Evolutionary conservation across 23 tunicate genomes (phyloP), one percentile per base, ranked within the genome.

Genomic region (Trididemnum clinides): DNA sequence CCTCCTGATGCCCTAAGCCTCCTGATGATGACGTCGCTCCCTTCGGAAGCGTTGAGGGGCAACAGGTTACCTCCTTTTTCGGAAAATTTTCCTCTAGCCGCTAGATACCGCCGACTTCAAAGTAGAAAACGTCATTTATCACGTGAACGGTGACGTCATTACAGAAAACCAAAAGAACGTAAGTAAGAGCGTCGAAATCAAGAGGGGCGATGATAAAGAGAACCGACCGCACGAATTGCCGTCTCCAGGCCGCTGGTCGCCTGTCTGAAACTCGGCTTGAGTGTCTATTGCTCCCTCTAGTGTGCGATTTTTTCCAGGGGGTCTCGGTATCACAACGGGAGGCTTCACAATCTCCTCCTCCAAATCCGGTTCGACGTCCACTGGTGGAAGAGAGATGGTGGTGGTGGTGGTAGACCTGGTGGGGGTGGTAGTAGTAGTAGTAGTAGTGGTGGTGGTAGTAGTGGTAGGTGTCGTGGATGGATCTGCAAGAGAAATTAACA

Each of bases 71-170:
- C n/a, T n/a, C n/a, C n/a, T n/a, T n/a, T n/a, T n/a, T n/a, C n/a
- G n/a, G n/a, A n/a, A n/a, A n/a, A n/a, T n/a, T n/a, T n/a, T n/a
- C n/a, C n/a, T n/a, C n/a, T n/a, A n/a, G n/a, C n/a, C n/a, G n/a
- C n/a, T n/a, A n/a, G n/a, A n/a, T n/a, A n/a, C n/a, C n/a, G n/a
- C n/a, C n/a, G n/a, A n/a, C n/a, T n/a, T n/a, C n/a, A n/a, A n/a
- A n/a, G n/a, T n/a, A 44, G 15, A 44, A 44, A 10, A 44, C 12
- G 54, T 15, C 69, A 21, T 21, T 4, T 4, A 28, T 66, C 75
- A 66, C 36, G 75, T 66, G 37, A 66, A 28, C 6, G 75, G 75
- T 66, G 75, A 66, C 75, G 75, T 66, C 37, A 31, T 4, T 29
- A 28, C 6, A 6, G 7, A 23, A 6, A 32, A 6, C 36, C 12